phyloP scores from a whole-genome alignment of 1,140 invertebrate genomes.

The Drosophila funebris region DNA sequence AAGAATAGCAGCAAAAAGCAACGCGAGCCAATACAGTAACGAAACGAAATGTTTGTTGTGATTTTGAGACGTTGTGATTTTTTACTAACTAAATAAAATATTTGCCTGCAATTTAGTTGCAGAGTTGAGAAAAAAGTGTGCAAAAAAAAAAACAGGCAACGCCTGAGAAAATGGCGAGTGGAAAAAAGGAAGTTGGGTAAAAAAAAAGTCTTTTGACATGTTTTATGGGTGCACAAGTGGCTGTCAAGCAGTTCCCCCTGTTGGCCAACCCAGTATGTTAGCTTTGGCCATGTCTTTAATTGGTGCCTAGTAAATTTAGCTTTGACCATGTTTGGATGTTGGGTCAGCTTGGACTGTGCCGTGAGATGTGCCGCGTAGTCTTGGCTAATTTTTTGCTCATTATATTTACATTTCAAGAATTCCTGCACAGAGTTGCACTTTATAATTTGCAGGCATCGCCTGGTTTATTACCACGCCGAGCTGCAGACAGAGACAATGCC shows the following conservation, averaged over 20 bases:
- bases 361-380: slow-evolving; percentile 39
- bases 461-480: slow-evolving; percentile 65
- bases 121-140: not conserved
- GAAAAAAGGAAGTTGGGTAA: slow-evolving; percentile 20
- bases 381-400: slow-evolving; percentile 81
- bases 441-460: slow-evolving; percentile 69
- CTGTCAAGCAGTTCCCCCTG: slow-evolving; percentile 41
- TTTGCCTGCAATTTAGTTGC: slow-evolving; percentile 44
- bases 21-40: too few species aligned
- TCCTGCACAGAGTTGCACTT: slow-evolving; percentile 65
- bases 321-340: slow-evolving; percentile 71
- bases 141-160: slow-evolving; percentile 11
- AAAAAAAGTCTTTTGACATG: slow-evolving; percentile 69
- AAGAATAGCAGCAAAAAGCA: slow-evolving; percentile 7
- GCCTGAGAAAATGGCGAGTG: slow-evolving; percentile 37
- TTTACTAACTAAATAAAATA: slow-evolving; percentile 54
- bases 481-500: slow-evolving; percentile 1
- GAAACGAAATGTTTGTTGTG: slow-evolving; percentile 26
- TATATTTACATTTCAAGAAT: slow-evolving; percentile 81
- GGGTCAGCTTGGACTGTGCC: slow-evolving; percentile 9
- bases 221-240: slow-evolving; percentile 64
- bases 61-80: slow-evolving; percentile 32
- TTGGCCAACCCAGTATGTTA: slow-evolving; percentile 7
- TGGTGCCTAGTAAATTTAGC: slow-evolving; percentile 81
- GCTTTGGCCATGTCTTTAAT: slow-evolving; percentile 59